Conservation (phyloP, 2,113 vertebrate genomes). For the Thamnophis sirtalis region DNA sequence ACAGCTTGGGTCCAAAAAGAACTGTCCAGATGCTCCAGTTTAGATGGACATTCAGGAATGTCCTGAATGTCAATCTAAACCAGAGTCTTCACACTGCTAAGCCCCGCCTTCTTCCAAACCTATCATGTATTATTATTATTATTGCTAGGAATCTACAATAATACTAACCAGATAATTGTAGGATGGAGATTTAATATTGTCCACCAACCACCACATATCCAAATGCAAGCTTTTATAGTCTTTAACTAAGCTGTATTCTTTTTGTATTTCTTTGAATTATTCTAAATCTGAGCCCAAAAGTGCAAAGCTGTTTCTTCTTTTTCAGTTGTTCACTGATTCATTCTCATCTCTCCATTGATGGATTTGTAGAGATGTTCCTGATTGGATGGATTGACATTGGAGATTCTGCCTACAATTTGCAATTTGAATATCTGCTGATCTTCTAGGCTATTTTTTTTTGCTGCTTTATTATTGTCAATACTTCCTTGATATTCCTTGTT, state of each 20-base stretch:
- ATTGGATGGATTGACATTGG: background rate
- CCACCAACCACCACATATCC: background rate
- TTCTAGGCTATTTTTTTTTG: background rate
- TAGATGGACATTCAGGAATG: no score
- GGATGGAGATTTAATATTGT: background rate
- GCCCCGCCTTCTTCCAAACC: no score
- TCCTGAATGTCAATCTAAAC: no score
- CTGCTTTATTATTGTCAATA: background rate
- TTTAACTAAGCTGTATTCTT: background rate
- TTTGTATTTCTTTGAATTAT: background rate
- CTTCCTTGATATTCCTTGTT: background rate
- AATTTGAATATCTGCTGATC: background rate
- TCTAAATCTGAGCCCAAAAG: background rate
- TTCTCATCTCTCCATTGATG: background rate
- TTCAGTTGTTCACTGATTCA: background rate
- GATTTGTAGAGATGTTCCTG: background rate
- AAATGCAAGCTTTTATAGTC: background rate
- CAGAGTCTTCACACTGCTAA: no score
- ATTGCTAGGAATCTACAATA: background rate
- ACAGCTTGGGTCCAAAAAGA: no score
- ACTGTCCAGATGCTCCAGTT: no score
- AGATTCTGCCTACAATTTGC: background rate
- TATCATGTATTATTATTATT: background rate
- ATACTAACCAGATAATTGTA: background rate
- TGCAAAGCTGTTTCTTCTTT: background rate